Evolutionary conservation across 1,140 invertebrate species (phyloP), one percentile per base, ranked within the genome.

Genomic region (Odontomachus brunneus): DNA sequence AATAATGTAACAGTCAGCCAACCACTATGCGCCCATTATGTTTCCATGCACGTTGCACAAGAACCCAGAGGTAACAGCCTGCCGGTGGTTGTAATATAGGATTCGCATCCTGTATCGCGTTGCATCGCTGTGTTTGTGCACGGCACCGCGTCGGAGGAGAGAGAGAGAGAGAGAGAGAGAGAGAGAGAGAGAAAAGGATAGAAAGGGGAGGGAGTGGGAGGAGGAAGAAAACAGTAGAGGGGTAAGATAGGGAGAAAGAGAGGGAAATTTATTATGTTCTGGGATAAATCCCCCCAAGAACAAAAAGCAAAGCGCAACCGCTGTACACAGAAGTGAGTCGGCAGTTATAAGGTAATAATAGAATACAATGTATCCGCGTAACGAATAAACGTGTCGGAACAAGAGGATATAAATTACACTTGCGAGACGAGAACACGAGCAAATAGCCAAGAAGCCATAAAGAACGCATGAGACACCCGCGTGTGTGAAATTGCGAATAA

Each of bases 1-100:
- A 91, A 91, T 91, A 91, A 91, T 90, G 90, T 89, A 91, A 89
- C 89, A 91, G 90, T 91, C 91, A 90, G 88, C 88, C 89, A 90
- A 90, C 91, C 91, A 90, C 90, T 89, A 90, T 90, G 86, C 89
- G 76, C 86, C 91, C 90, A 91, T 91, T 91, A 91, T 89, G 90
- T 85, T 90, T 88, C 90, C 84, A 89, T 89, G 89, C 87, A 85
- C 87, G 89, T 83, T 88, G 82, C 75, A 60, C 85, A 87, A 87
- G 88, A 89, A 88, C 65, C 69, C 78, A 72, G 72, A 84, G 83
- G 86, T 73, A 88, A 88, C 86, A 83, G 83, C 60, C 78, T 80
- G 75, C 75, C 66, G 88, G 63, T 51, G 75, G 82, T 87, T 69
- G 88, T 89, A 85, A 89, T 87, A 78, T 84, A 85, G 84, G 80